phyloP scores from a whole-genome alignment of 2,797 vertebrate species.

The Carapus acus region DNA sequence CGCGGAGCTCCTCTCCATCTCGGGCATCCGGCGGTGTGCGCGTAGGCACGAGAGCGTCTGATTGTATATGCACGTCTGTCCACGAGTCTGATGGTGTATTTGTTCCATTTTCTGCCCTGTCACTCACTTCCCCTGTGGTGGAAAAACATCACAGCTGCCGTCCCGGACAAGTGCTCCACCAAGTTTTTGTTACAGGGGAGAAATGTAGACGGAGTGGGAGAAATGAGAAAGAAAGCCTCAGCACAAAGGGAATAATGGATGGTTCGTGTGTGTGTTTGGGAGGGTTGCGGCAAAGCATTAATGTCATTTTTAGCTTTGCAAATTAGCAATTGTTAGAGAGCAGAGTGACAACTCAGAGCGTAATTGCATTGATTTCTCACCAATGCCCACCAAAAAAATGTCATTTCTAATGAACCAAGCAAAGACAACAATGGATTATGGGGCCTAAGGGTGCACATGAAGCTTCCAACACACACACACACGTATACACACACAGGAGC shows the following conservation, averaged over 20 bases:
- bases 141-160: slow-evolving; percentile 14
- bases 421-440: slow-evolving; percentile 59
- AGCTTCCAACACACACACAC: no score
- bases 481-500: slow-evolving; percentile 32
- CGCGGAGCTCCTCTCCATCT: slow-evolving; percentile 6
- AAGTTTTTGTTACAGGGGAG: not conserved
- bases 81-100: slow-evolving; percentile 34
- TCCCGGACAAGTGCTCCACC: not conserved
- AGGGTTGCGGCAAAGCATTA: slow-evolving; percentile 55
- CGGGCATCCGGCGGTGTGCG: no score
- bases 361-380: slow-evolving; percentile 76
- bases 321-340: slow-evolving; percentile 68
- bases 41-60: slow-evolving; percentile 5
- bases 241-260: slow-evolving; percentile 49
- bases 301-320: slow-evolving; percentile 65
- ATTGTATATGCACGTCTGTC: slow-evolving; percentile 25
- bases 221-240: slow-evolving; percentile 1
- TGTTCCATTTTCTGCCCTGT: slow-evolving; percentile 53
- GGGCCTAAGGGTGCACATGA: slow-evolving; percentile 56
- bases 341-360: slow-evolving; percentile 72
- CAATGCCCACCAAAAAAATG: slow-evolving; percentile 75
- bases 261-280: slow-evolving; percentile 40
- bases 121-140: slow-evolving; percentile 30
- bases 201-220: slow-evolving; percentile 5
- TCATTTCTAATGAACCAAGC: slow-evolving; percentile 76